Evolutionary conservation across 2,797 vertebrate species (phyloP).

Genomic region (Triplophysa yarkandensis): DNA sequence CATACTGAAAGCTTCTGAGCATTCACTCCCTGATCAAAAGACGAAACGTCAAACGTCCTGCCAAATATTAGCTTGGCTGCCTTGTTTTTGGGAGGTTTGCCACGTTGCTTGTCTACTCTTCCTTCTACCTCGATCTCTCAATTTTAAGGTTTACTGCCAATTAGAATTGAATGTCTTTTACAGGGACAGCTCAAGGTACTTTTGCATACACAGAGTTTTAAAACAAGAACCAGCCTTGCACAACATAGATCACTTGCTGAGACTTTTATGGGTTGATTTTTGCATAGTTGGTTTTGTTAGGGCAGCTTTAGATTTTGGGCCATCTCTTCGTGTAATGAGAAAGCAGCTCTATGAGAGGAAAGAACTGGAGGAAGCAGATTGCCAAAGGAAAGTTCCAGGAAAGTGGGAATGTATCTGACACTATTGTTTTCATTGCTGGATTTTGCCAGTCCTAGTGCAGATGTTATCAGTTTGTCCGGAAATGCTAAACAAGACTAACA

Average conservation of each 20-base stretch:
- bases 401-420: constrained; percentile 67
- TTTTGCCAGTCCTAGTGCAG: constrained; percentile 56
- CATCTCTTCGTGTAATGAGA: constrained; percentile 52
- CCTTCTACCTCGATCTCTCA: constrained; percentile 52
- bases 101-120: constrained; percentile 42
- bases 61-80: constrained; percentile 63
- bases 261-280: constrained; percentile 15
- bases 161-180: background rate
- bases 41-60: constrained; percentile 47
- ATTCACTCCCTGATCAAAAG: constrained; percentile 54
- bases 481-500: constrained; percentile 48
- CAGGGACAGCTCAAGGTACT: background rate
- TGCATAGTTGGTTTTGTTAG: constrained; percentile 12
- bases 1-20: constrained; percentile 58
- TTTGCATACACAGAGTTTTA: constrained; percentile 6
- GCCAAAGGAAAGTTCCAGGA: constrained; percentile 61
- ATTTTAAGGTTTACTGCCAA: constrained; percentile 17
- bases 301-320: constrained; percentile 45
- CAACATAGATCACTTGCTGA: constrained; percentile 18
- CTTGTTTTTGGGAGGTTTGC: constrained; percentile 38
- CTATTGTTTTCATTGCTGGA: constrained; percentile 71
- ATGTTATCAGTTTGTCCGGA: constrained; percentile 56
- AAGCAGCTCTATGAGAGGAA: constrained; percentile 68
- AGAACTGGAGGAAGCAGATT: constrained; percentile 79
- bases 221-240: constrained; percentile 16